These are phyloP conservation scores for Porphyrio hochstetteri DNA, from an alignment of 2,113 vertebrate genomes.

Conservation along the genomic window DNA sequence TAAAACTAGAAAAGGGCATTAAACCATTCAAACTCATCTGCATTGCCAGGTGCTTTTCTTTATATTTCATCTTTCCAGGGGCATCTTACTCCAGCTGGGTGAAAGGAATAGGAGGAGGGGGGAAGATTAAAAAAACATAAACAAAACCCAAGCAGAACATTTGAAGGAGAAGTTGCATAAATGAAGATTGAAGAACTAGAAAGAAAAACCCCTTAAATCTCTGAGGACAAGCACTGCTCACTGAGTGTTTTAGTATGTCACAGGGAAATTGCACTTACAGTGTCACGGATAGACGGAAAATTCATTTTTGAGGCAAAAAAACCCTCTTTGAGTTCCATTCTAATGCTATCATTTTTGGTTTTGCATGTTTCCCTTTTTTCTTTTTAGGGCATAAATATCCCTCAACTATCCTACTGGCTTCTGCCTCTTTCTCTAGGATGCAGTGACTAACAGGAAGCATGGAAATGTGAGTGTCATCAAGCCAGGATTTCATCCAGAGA, in stretches of 20 bases:
- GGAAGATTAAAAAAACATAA: not conserved
- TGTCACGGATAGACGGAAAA: not conserved
- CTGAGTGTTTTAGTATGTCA: not conserved
- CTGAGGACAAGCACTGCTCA: not conserved
- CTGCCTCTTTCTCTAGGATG: not conserved
- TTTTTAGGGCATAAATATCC: not conserved
- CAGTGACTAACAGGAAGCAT: not conserved
- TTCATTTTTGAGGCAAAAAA: not conserved
- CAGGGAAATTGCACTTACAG: not conserved
- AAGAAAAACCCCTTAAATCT: not conserved
- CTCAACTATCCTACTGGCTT: not conserved
- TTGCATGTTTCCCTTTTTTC: not conserved
- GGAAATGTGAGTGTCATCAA: not conserved
- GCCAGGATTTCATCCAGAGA: not conserved
- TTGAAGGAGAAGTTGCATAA: slow-evolving; percentile 43
- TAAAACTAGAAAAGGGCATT: not conserved
- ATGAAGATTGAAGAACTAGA: slow-evolving; percentile 10
- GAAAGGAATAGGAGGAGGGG: not conserved
- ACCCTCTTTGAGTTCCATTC: not conserved
- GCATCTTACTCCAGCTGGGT: not conserved
- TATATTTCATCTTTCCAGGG: not conserved
- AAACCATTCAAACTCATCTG: not conserved
- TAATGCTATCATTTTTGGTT: not conserved
- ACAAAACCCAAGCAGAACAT: not conserved
- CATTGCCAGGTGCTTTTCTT: not conserved